Evolutionary conservation across 2,888 invertebrate genomes (phyloP).

Genomic region (Sarcophaga rosellei): DNA sequence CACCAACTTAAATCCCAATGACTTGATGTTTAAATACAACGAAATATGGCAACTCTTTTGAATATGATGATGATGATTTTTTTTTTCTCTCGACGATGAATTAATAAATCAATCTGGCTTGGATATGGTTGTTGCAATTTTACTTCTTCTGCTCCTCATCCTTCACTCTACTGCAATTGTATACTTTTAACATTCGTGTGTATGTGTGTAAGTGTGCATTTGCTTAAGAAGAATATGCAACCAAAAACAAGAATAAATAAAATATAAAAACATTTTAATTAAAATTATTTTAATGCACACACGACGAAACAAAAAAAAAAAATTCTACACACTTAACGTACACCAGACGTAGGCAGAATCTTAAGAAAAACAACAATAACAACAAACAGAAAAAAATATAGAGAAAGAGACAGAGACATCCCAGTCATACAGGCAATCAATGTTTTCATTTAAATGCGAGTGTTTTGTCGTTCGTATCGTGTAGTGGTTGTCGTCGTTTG

Average conservation of each 20-base stretch:
- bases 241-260: conserved; percentile 40
- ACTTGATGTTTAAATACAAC: not conserved
- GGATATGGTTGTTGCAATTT: conserved; percentile 53
- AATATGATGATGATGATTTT: conserved; percentile 19
- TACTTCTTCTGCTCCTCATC: conserved; percentile 9
- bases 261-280: conserved; percentile 67
- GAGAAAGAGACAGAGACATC: conserved; percentile 12
- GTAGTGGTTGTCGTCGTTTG: not conserved
- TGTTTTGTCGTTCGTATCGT: conserved; percentile 10
- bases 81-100: conserved; percentile 55
- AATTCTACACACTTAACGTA: conserved; percentile 57
- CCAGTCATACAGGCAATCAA: conserved; percentile 27
- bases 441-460: conserved; percentile 26
- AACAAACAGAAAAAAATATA: not conserved
- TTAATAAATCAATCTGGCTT: conserved; percentile 68
- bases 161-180: conserved; percentile 37
- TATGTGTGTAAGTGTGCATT: not conserved
- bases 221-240: conserved; percentile 43
- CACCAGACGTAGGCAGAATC: conserved; percentile 61
- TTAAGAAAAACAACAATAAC: conserved; percentile 10
- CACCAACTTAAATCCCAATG: not conserved
- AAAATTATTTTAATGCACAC: conserved; percentile 68
- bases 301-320: conserved; percentile 51
- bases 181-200: conserved; percentile 23
- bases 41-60: conserved; percentile 46